phyloP scores from a whole-genome alignment of 2,888 invertebrate genomes.

The Parthenolecanium corni region DNA sequence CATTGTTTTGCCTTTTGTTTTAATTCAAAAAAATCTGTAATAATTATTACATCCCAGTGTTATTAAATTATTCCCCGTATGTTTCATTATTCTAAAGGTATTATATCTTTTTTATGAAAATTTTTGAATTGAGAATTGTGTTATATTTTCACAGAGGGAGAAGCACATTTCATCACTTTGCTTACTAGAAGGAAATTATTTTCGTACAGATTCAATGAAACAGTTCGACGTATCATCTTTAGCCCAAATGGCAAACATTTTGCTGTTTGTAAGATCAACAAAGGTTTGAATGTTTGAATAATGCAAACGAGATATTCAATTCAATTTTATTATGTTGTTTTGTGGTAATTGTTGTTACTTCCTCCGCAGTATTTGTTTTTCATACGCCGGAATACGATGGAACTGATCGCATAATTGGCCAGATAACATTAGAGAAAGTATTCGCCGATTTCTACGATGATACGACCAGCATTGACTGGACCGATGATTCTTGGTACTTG shows the following conservation, averaged over 20 bases:
- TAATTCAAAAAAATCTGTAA: too few relatives aligned
- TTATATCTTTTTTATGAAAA: too few relatives aligned
- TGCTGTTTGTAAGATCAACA: constrained; percentile 76
- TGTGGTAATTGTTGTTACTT: neutral
- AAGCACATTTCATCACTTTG: constrained; percentile 74
- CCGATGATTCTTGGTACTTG: constrained; percentile 64
- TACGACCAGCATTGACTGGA: constrained; percentile 83
- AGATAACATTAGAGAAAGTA: constrained; percentile 71
- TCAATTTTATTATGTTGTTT: constrained; percentile 6
- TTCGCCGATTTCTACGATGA: constrained; percentile 74
- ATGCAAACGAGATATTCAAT: neutral
- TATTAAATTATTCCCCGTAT: too few relatives aligned
- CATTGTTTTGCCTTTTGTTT: too few relatives aligned
- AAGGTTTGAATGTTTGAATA: constrained; percentile 44
- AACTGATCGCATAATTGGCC: constrained; percentile 60
- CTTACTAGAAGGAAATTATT: constrained; percentile 72
- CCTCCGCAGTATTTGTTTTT: constrained; percentile 71
- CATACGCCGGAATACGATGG: constrained; percentile 68
- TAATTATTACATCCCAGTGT: too few relatives aligned
- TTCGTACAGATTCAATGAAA: constrained; percentile 66
- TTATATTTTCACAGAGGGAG: constrained; percentile 62
- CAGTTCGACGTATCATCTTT: constrained; percentile 67
- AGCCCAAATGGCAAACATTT: constrained; percentile 90
- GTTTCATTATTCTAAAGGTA: too few relatives aligned
- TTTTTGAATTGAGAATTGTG: too few relatives aligned